Base-by-base conservation (phyloP, 2,797 vertebrate genomes). In the Emys orbicularis region DNA sequence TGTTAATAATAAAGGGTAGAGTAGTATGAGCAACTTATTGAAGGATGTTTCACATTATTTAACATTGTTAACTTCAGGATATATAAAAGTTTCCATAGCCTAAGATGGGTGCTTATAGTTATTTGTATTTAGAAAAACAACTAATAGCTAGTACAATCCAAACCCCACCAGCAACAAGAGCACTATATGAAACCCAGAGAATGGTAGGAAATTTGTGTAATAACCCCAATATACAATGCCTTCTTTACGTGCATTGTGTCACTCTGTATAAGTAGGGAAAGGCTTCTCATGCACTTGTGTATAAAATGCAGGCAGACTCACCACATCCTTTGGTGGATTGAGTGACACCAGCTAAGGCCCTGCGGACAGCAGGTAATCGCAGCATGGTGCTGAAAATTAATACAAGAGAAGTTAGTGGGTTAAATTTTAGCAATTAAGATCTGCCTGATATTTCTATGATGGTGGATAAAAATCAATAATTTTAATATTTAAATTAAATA, bases 351-450 rank as follows among this genome's bases (percentile, higher is more conserved):
- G 97, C 85, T 21, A 99, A 86, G 92, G 98, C 96, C 93, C 98
- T 98, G 91, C 96, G 98, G 86, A 98, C 96, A 53, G 89, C 97
- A 81, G 98, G 97, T 31, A 99, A 96, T 94, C 99, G 98, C 94
- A 99, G 84, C 99, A 99, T 99, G 93, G 92, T 98, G 96, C 98
- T 98, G 83, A 96, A 84, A 94, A 81, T 53, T 90, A 90, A 88
- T 18, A 34, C 82, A 90, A 96, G 11, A 97, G 88, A 47, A 90
- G 54, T 90, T 11, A 53, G 8, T 21, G 10, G 6, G 11, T 31
- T 49, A 77, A 49, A 77, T 49, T 47, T 49, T 29, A 29, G 74
- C 27, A 15, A 7, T 16, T 81, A 37, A 10, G 25, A n/a, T 0
- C 31, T 31, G 49, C 18, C 80, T 1, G 68, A 72, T 72, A 41